Base-by-base conservation (phyloP, 2,888 invertebrate species). In the Pimpla rufipes region DNA sequence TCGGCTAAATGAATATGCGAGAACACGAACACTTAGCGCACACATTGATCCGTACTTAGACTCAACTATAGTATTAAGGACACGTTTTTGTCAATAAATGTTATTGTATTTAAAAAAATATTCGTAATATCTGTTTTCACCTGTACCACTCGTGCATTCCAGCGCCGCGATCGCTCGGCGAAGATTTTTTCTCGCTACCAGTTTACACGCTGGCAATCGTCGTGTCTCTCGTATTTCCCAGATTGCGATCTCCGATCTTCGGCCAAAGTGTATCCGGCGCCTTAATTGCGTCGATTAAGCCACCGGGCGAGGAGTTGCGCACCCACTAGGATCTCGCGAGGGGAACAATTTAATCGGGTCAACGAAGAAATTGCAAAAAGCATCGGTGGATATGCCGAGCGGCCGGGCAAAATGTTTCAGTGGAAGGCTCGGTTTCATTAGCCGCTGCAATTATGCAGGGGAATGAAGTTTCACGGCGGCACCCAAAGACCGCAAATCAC, bases 71-170 rank as follows among this genome's bases (percentile, higher is more conserved):
- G 87, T 89, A 86, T 86, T 82, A 70, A 85, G 83, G 87, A 86
- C 86, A 78, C 80, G 78, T 86, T 75, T 86, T 88, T 88, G 88
- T 89, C 89, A 90, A 89, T 90, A 90, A 90, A 90, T 87, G 88
- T 90, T 90, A 87, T 88, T 85, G 84, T 87, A 91, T 89, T 88
- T 89, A 81, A 71, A 42, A 45, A 37, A 10, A 45, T 4, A 37
- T 45, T 23, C 10, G 11, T n/a, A 35, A 55, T 59, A 50, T 29
- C 13, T 1, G 50, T 74, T 29, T 2, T n/a, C n/a, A 8, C 29
- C 21, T 40, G 11, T 59, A 37, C 6, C 23, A 10, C n/a, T 57
- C 29, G 13, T 29, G 7, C 45, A 45, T 47, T 29, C 47, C 6
- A 11, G 47, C 13, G n/a, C 13, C 10, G 16, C 5, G 5, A 67